Evolutionary conservation across 2,797 vertebrate species (phyloP).

Genomic region (Urophycis tenuis): DNA sequence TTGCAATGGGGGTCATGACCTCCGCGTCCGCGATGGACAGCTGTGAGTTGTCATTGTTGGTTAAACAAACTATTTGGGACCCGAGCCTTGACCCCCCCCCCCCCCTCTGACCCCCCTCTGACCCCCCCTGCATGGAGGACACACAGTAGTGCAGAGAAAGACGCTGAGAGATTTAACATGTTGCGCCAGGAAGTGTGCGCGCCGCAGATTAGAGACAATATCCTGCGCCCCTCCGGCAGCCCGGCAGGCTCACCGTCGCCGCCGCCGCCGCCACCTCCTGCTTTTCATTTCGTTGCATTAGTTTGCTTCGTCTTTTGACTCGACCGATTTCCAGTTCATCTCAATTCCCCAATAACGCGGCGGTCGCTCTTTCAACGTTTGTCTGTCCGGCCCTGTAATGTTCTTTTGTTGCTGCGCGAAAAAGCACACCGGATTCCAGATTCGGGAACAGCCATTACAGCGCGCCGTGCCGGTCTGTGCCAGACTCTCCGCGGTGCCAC

Average conservation of each 20-base stretch:
- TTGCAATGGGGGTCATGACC: not conserved
- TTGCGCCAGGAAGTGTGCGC: slow-evolving; percentile 44
- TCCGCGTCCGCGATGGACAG: not conserved
- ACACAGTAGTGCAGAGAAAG: slow-evolving; percentile 31
- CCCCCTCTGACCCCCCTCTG: not conserved
- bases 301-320: not conserved
- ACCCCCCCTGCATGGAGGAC: not conserved
- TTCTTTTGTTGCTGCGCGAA: not conserved
- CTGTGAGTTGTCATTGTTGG: slow-evolving; percentile 24
- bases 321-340: not conserved
- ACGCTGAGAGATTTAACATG: slow-evolving; percentile 35
- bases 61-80: slow-evolving; percentile 33
- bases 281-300: not conserved
- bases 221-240: slow-evolving; percentile 10
- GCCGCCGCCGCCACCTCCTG: not conserved
- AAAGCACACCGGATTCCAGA: not conserved
- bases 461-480: not conserved
- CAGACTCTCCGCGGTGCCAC: not conserved
- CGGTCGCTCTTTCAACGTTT: not conserved
- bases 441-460: not conserved
- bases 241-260: not conserved
- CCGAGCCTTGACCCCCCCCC: not conserved
- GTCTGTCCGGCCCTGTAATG: not conserved
- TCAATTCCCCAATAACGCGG: not conserved
- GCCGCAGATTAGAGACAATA: slow-evolving; percentile 41